Conservation (phyloP, 2,797 vertebrate species). For the Pipistrellus nathusii region DNA sequence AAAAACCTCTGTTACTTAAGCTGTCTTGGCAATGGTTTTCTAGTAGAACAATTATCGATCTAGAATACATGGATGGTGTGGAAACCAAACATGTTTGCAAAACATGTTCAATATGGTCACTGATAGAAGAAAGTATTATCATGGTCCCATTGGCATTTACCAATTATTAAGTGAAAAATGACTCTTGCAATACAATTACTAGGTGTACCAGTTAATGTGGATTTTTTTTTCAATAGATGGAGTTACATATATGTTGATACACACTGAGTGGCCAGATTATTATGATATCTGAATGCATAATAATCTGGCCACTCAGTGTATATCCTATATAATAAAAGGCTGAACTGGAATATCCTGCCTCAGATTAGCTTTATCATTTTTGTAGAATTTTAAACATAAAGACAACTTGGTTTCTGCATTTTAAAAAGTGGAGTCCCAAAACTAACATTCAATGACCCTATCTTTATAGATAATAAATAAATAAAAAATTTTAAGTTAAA, state of each 20-base stretch:
- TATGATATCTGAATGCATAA: too few relatives aligned
- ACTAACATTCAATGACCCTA: neutral
- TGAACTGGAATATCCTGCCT: neutral
- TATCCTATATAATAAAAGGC: too few relatives aligned
- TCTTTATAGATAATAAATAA: neutral
- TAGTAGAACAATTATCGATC: neutral
- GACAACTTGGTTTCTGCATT: neutral
- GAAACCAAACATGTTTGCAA: neutral
- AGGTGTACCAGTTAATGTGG: too few relatives aligned
- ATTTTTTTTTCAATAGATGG: too few relatives aligned
- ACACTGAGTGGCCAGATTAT: too few relatives aligned
- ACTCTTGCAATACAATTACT: neutral
- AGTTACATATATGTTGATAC: too few relatives aligned
- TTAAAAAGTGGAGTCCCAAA: neutral
- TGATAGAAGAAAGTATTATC: constrained; percentile 32
- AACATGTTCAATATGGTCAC: neutral
- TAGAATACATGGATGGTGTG: neutral
- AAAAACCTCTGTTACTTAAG: neutral
- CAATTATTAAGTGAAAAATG: neutral
- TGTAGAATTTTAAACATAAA: neutral
- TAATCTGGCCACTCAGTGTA: too few relatives aligned
- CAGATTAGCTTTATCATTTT: neutral
- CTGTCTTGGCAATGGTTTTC: neutral
- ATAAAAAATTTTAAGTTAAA: neutral
- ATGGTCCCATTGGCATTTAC: constrained; percentile 43